Evolutionary conservation across 2,113 vertebrate genomes (phyloP), one percentile per base, ranked within the genome.

Genomic region (Halcyon malimbica): DNA sequence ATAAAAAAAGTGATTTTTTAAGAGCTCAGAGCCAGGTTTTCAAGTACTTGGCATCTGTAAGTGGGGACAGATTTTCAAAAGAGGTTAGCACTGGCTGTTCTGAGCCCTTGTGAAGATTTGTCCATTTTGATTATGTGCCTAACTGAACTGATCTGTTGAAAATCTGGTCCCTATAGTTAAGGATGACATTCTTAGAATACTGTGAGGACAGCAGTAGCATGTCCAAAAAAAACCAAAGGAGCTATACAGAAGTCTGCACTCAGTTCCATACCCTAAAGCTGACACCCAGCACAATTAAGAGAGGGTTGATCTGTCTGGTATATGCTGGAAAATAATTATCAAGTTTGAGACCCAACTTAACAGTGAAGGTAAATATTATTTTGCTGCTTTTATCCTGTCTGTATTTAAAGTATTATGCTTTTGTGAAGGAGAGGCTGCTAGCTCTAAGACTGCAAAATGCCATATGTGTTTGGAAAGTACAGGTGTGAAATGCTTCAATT

Each of bases 71-170:
- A 67, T 92, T 96, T 95, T 95, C 79, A 53, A 57, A 90, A 73
- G 56, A 90, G 64, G 50, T 90, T 92, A 90, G 85, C 62, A 89
- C 83, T 80, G 71, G 41, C 69, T 95, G 76, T 96, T 91, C 90
- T 80, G 75, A 90, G 83, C 73, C 63, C 37, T 86, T 77, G 53
- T 56, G 82, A 93, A 94, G 79, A 92, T 78, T 63, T 68, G 85
- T 83, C 90, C 94, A 56, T 90, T 95, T 93, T 87, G 63, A 76
- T 93, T 95, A 85, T 63, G 75, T 83, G 75, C 76, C 63, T 74
- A 70, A 83, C 71, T 82, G 73, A 89, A 90, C 50, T 91, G 63
- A 67, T 96, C 51, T 42, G 59, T 70, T 80, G 51, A 88, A 86
- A 94, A 86, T 86, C 64, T 88, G 76, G 37, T 83, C 64, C 39